Evolutionary conservation across 53 echinoderm and acorn worm species (phyloP), one percentile per base, ranked within the genome.

Genomic region (Astropecten irregularis): DNA sequence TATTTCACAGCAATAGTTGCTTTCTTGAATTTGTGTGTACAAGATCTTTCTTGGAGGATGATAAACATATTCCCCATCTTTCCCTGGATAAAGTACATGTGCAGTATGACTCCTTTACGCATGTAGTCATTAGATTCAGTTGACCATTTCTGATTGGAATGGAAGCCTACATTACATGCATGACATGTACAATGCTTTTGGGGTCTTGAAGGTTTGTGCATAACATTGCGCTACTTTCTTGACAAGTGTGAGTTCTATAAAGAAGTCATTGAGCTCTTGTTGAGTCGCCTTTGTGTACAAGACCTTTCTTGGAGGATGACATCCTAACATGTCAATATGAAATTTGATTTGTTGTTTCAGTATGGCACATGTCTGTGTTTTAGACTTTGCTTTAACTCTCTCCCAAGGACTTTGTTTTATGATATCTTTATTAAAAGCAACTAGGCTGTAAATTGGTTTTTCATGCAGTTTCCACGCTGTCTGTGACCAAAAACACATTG

Each of bases 91-190:
- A n/a, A n/a, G n/a, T n/a, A n/a, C n/a, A n/a, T n/a, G n/a, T n/a
- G n/a, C n/a, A n/a, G n/a, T 25, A 60, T 60, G 7, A 60, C 60
- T 16, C 60, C 60, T 27, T 30, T 60, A 16, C 60, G 28, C 60
- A 60, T 60, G 60, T 26, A 60, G 60, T 60, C 60, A 26, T 30
- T 30, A 60, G 23, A 7, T 60, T 71, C 71, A 20, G 46, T 71
- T 49, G 29, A n/a, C 71, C 71, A 49, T 27, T 71, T 71, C 18
- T 71, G 71, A 50, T 71, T 71, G 71, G 49, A 71, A 23, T 48
- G 47, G 49, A 71, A 30, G 10, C 49, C 49, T n/a, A n/a, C n/a
- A n/a, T n/a, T n/a, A n/a, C n/a, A n/a, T n/a, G n/a, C n/a, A n/a
- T n/a, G n/a, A n/a, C n/a, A n/a, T n/a, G n/a, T 3, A 71, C 49